Evolutionary conservation across 2,797 vertebrate genomes (phyloP), one percentile per base, ranked within the genome.

Genomic region (Eupleurogrammus muticus): DNA sequence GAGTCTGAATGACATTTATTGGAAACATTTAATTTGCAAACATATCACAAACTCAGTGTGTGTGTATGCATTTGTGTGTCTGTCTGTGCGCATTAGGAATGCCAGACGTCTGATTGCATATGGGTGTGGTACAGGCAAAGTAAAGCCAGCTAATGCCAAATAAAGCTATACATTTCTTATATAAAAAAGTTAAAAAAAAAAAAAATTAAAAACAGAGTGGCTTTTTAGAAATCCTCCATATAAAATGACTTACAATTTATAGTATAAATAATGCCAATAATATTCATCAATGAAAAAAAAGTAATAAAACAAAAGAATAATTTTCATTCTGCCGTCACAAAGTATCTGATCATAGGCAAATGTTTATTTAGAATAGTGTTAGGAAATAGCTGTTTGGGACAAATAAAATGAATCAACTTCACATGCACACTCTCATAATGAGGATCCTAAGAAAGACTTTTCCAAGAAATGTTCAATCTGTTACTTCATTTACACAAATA

Each of bases 101-200:
- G 19, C 9, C 19, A 50, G 44, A 40, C 21, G n/a, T 53, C 24
- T 21, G 21, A 65, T 54, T 35, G 6, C 14, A 5, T 34, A 21
- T 65, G 73, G 64, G 72, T 76, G 71, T 66, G 79, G 79, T 64
- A 42, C 14, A 57, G 14, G 49, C 17, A 65, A 69, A 62, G 55
- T 21, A 12, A 5, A 47, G 10, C 12, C 9, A 48, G 56, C 20
- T 28, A 51, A 46, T 8, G 17, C 3, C 1, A 47, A 65, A 50
- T 1, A 48, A 3, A 5, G 10, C 5, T 32, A 24, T 17, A 3
- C 11, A 0, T 14, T 38, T 21, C 42, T 38, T 12, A 40, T 6
- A 54, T 24, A 0, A 47, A 55, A 5, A 9, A 5, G 4, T 2
- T 52, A 40, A 47, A 21, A 1, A n/a, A n/a, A n/a, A 23, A 0